Percentiles rank a stretch among this genome's conserved stretches.
Conservation (phyloP, 2,113 vertebrate genomes). For the Macquaria ambigua region DNA sequence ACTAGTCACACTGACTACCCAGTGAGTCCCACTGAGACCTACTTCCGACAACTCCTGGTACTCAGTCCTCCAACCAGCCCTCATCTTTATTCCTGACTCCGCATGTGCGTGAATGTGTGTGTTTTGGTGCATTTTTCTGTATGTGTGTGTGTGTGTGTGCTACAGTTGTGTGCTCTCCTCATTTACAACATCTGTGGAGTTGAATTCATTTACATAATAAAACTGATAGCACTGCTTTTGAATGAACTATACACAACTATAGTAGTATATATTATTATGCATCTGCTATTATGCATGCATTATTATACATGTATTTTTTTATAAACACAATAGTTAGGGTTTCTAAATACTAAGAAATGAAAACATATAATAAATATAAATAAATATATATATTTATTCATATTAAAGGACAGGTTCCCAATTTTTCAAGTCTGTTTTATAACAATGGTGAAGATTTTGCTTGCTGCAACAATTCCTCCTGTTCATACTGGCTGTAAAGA, state of each 20-base stretch:
- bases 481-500: too few species aligned
- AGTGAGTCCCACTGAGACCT: constrained; percentile 64
- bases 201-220: too few species aligned
- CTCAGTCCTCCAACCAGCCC: constrained; percentile 4
- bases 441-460: too few species aligned
- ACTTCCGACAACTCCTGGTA: constrained; percentile 52
- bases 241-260: too few species aligned
- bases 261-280: too few species aligned
- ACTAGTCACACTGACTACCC: too few species aligned
- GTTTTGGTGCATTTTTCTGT: not conserved
- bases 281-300: too few species aligned
- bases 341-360: not conserved
- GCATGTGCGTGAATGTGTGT: not conserved
- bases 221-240: constrained; percentile 1
- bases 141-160: not conserved
- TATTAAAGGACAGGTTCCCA: too few species aligned
- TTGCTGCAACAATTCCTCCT: too few species aligned
- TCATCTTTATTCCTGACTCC: constrained; percentile 23
- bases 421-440: too few species aligned
- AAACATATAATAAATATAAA: not conserved
- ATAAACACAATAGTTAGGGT: not conserved
- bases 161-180: not conserved
- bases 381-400: too few species aligned
- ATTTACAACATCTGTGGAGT: constrained; percentile 47
- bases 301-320: too few species aligned